Conservation (phyloP, 2,888 invertebrate genomes). For the Tuberolachnus salignus region DNA sequence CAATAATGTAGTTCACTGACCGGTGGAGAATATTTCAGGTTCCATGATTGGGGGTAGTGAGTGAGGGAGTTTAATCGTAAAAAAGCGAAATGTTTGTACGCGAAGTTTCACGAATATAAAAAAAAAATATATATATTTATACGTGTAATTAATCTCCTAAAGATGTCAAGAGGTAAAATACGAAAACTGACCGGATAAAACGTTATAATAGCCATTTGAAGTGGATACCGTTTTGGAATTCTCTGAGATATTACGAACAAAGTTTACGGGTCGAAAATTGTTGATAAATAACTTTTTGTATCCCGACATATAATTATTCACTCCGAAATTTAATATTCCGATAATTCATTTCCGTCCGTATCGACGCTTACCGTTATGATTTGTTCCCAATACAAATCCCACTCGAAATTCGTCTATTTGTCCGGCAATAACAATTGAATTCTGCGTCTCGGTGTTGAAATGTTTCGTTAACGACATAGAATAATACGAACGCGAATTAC, state of each 20-base stretch:
- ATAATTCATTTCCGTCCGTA: too few relatives aligned
- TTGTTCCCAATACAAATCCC: too few relatives aligned
- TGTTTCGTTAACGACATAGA: too few relatives aligned
- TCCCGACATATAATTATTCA: too few relatives aligned
- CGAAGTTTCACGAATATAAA: slow-evolving; percentile 21
- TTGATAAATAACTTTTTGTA: background rate
- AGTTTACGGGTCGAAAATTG: too few relatives aligned
- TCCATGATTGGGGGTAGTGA: background rate
- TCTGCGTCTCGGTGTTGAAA: too few relatives aligned
- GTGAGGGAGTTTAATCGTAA: slow-evolving; percentile 9
- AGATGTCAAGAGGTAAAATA: slow-evolving; percentile 23
- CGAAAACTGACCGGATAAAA: background rate
- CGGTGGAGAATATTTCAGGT: background rate
- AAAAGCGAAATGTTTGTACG: background rate
- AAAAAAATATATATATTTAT: background rate
- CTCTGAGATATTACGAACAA: background rate
- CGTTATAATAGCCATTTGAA: background rate
- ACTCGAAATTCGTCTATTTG: too few relatives aligned
- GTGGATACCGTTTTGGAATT: background rate
- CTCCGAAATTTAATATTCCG: too few relatives aligned
- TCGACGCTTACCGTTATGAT: too few relatives aligned
- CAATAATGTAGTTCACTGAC: slow-evolving; percentile 22
- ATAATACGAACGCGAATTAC: too few relatives aligned
- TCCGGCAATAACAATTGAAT: too few relatives aligned
- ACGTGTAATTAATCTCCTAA: slow-evolving; percentile 46